phyloP scores from a whole-genome alignment of 2,888 invertebrate genomes.

The Ephialtes manifestator region DNA sequence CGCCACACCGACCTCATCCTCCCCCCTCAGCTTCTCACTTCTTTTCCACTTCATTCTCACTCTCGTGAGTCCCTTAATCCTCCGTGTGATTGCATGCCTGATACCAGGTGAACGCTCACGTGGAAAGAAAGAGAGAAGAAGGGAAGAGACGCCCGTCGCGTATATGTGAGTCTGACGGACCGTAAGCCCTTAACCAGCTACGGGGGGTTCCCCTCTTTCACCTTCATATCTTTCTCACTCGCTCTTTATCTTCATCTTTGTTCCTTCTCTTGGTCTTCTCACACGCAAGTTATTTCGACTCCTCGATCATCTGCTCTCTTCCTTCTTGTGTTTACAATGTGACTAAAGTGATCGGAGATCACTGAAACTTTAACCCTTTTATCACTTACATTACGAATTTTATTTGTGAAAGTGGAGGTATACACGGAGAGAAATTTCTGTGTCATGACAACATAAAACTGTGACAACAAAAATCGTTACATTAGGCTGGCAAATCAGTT shows the following conservation, averaged over 20 bases:
- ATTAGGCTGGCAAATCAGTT: too few species aligned
- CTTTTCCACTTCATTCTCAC: slow-evolving; percentile 75
- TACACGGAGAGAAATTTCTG: too few species aligned
- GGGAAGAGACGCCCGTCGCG: slow-evolving; percentile 78
- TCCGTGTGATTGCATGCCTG: slow-evolving; percentile 84
- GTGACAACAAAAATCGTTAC: too few species aligned
- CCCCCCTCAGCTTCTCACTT: slow-evolving; percentile 73
- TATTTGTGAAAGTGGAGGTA: too few species aligned
- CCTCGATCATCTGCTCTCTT: slow-evolving; percentile 41
- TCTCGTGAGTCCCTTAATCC: slow-evolving; percentile 81
- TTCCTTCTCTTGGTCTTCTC: slow-evolving; percentile 30
- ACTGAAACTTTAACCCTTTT: background rate
- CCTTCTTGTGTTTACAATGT: slow-evolving; percentile 24
- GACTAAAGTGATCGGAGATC: slow-evolving; percentile 46
- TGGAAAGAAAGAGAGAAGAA: slow-evolving; percentile 78
- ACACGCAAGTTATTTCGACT: slow-evolving; percentile 64
- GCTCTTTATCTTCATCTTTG: slow-evolving; percentile 31
- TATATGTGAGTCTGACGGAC: slow-evolving; percentile 80
- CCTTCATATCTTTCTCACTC: slow-evolving; percentile 50
- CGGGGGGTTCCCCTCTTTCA: slow-evolving; percentile 80
- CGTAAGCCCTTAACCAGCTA: slow-evolving; percentile 84
- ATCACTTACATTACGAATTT: too few species aligned
- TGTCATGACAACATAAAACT: too few species aligned
- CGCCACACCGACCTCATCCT: slow-evolving; percentile 62
- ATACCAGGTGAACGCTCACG: slow-evolving; percentile 83